These are phyloP conservation scores for Hypomecis punctinalis DNA, from an alignment of 2,888 invertebrate species.

Conservation along the genomic window DNA sequence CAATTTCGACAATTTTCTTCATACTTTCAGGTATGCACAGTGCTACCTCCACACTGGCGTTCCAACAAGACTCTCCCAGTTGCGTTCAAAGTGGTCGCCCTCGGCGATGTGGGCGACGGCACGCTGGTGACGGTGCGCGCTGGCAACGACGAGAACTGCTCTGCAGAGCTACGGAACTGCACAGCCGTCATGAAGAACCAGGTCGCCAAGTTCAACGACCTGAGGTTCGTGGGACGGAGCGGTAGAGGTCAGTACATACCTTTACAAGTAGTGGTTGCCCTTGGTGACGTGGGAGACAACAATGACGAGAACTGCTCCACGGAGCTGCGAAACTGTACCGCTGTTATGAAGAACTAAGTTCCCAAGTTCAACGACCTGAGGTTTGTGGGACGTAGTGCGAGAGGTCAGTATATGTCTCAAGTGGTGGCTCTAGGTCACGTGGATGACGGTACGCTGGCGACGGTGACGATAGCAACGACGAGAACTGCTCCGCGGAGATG, in stretches of 20 bases:
- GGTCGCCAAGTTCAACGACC: constrained; percentile 98
- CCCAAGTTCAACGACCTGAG: no score
- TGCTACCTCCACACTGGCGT: constrained; percentile 97
- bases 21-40: constrained; percentile 88
- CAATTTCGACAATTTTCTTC: not conserved
- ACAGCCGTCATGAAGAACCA: constrained; percentile 98
- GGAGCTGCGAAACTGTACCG: no score
- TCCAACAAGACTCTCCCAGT: constrained; percentile 98
- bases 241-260: constrained; percentile 92
- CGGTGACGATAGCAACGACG: no score
- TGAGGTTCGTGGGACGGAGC: constrained; percentile 98
- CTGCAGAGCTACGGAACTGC: constrained; percentile 96
- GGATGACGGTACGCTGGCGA: no score
- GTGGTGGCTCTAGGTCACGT: not conserved
- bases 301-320: no score
- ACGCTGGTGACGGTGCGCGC: constrained; percentile 97
- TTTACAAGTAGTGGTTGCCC: not conserved
- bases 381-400: no score
- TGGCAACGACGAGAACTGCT: constrained; percentile 98
- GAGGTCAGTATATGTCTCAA: no score
- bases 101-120: constrained; percentile 97
- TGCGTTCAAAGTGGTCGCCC: constrained; percentile 96
- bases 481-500: no score
- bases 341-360: no score
- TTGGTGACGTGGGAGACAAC: not conserved